Evolutionary conservation across 2,113 vertebrate species (phyloP).

Genomic region (Aix galericulata): DNA sequence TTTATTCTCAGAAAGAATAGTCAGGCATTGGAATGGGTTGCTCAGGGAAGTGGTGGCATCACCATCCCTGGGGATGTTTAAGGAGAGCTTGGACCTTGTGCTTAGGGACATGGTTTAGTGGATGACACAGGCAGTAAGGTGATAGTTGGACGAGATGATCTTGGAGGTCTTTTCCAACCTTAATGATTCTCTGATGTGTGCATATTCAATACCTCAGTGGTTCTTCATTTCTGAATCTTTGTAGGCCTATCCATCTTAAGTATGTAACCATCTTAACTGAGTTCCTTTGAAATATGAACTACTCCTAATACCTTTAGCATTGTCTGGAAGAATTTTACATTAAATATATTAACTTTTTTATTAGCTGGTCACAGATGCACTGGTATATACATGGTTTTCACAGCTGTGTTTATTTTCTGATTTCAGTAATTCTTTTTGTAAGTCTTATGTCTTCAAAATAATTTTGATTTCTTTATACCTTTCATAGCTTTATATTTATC

Average conservation of each 20-base stretch:
- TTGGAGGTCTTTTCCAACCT: too few relatives aligned
- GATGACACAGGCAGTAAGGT: too few relatives aligned
- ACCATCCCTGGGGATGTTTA: too few relatives aligned
- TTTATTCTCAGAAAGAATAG: too few relatives aligned
- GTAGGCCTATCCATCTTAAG: background rate
- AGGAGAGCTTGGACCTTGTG: too few relatives aligned
- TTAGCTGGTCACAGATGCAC: background rate
- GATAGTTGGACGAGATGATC: too few relatives aligned
- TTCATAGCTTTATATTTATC: background rate
- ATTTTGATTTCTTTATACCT: background rate
- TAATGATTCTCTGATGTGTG: too few relatives aligned
- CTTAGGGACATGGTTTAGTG: too few relatives aligned
- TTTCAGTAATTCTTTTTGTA: background rate
- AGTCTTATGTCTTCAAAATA: background rate
- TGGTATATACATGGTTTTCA: background rate
- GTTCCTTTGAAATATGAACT: background rate
- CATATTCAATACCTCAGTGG: too few relatives aligned
- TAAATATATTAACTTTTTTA: background rate
- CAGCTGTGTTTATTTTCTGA: background rate
- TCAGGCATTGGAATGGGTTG: too few relatives aligned
- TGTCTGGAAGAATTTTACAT: background rate
- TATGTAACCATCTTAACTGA: background rate
- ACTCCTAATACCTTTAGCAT: background rate
- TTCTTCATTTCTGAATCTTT: background rate
- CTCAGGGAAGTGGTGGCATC: too few relatives aligned